Evolutionary conservation across 2,797 vertebrate species (phyloP).

Genomic region (Xenentodon cancila): DNA sequence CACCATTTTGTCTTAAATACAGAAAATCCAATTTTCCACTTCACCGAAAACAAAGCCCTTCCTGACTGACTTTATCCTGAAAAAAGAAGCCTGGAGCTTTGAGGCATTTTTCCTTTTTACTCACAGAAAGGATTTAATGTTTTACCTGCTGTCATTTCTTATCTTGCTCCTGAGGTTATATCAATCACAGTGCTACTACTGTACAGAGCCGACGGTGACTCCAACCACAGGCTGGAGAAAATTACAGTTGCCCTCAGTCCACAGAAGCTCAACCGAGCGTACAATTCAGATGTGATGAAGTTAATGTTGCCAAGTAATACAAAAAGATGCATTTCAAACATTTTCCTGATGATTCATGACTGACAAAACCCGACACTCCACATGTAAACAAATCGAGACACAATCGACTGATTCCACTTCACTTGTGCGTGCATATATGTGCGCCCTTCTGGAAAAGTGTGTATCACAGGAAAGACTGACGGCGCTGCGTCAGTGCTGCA

Average conservation of each 20-base stretch:
- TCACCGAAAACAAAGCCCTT: constrained; percentile 62
- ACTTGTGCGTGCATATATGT: neutral
- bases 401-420: constrained; percentile 4
- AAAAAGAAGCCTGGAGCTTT: constrained; percentile 25
- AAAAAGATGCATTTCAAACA: neutral
- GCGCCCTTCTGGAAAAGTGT: constrained; percentile 11
- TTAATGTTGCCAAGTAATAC: neutral
- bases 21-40: constrained; percentile 77
- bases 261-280: neutral
- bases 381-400: neutral
- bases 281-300: constrained; percentile 2
- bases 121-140: constrained; percentile 37
- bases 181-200: neutral
- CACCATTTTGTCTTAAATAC: constrained; percentile 60
- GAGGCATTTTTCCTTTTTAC: constrained; percentile 29
- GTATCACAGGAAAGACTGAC: constrained; percentile 21
- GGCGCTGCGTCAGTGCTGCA: constrained; percentile 10
- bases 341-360: neutral
- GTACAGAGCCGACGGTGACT: too few species aligned
- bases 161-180: constrained; percentile 29
- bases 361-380: neutral
- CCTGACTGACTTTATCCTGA: constrained; percentile 52
- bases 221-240: neutral
- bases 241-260: constrained; percentile 4
- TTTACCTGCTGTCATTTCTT: constrained; percentile 24